These are phyloP conservation scores for Subanguina moxae DNA, from an alignment of 1,140 invertebrate genomes.

Conservation along the genomic window DNA sequence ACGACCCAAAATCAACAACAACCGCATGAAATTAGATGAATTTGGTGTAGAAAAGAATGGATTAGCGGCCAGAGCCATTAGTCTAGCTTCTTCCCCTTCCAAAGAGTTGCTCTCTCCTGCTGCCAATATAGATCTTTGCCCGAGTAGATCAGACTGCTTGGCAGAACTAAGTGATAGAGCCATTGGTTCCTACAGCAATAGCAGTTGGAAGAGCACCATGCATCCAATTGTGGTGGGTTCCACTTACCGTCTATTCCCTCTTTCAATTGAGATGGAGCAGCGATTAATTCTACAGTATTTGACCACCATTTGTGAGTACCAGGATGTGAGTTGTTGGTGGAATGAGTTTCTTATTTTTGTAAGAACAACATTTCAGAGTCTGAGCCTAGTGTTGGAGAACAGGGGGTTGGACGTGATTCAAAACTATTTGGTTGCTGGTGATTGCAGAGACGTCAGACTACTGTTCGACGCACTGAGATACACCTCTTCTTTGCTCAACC, in stretches of 20 bases:
- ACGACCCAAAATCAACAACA: not conserved
- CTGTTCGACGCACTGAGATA: constrained; percentile 43
- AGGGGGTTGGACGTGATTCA: constrained; percentile 37
- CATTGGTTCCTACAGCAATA: constrained; percentile 28
- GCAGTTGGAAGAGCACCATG: constrained; percentile 32
- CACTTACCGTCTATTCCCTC: constrained; percentile 29
- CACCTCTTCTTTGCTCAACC: constrained; percentile 39
- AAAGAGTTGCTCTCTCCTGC: not conserved
- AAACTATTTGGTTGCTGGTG: constrained; percentile 31
- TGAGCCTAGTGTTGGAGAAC: constrained; percentile 42
- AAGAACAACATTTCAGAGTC: constrained; percentile 33
- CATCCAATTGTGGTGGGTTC: constrained; percentile 37
- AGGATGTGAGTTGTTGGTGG: constrained; percentile 23
- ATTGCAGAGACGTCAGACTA: constrained; percentile 37
- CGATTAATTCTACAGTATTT: constrained; percentile 43
- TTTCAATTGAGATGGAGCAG: constrained; percentile 44
- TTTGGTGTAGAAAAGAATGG: not conserved
- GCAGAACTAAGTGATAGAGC: not conserved
- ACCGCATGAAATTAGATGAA: not conserved
- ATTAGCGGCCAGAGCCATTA: no score
- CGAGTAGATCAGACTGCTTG: constrained; percentile 2
- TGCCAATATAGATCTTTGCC: not conserved
- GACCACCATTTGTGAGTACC: constrained; percentile 34
- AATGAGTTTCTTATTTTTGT: not conserved
- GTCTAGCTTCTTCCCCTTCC: not conserved